These are phyloP conservation scores for Coendou prehensilis DNA, from an alignment of 2,797 vertebrate genomes.

Conservation along the genomic window DNA sequence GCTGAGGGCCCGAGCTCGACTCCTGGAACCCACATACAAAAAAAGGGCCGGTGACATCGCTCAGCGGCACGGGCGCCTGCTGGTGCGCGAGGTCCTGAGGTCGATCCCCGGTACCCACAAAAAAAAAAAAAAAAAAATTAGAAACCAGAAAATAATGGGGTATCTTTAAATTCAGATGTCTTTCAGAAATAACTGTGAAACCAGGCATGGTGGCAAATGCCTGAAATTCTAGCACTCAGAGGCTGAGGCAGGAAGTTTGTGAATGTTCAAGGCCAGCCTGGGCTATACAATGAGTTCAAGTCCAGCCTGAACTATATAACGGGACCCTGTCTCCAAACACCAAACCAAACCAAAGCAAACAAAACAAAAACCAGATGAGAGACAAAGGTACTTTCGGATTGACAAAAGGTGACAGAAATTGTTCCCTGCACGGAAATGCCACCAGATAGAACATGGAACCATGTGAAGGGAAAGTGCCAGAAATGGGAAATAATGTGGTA, in stretches of 20 bases:
- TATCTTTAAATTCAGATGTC: not conserved
- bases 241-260: not conserved
- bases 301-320: not conserved
- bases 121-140: not conserved
- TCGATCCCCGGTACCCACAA: too few relatives aligned
- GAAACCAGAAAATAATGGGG: not conserved
- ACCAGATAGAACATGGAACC: not conserved
- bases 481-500: not conserved
- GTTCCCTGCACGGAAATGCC: not conserved
- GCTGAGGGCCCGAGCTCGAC: too few relatives aligned
- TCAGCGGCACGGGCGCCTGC: too few relatives aligned
- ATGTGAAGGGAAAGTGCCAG: not conserved
- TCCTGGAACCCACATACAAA: too few relatives aligned
- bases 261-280: not conserved
- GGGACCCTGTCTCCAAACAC: not conserved
- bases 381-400: conserved; percentile 10
- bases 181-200: conserved; percentile 51
- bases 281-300: not conserved
- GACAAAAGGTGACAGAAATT: not conserved
- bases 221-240: not conserved
- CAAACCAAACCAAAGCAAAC: not conserved
- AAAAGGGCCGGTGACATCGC: too few relatives aligned
- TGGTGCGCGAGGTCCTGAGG: too few relatives aligned
- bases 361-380: not conserved
- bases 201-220: not conserved